Percentiles rank a stretch among this genome's conserved stretches.
phyloP scores from a whole-genome alignment of 2,113 vertebrate species.

The Alectura lathami region DNA sequence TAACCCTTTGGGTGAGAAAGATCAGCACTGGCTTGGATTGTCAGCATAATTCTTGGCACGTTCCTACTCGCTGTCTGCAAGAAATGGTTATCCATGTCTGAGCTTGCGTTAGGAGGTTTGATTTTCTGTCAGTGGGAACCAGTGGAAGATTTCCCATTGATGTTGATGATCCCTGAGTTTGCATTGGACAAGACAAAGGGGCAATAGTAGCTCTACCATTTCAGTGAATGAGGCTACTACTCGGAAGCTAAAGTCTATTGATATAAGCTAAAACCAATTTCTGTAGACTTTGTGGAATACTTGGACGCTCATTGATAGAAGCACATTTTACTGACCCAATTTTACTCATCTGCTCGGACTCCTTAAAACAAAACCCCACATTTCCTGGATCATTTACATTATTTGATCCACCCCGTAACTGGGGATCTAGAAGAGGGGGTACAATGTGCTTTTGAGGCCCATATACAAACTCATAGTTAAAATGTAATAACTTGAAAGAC shows the following conservation, averaged over 20 bases:
- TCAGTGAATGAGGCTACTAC: not conserved
- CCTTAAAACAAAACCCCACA: not conserved
- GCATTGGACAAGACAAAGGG: fast-evolving
- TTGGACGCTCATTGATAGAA: not conserved
- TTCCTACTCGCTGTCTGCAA: not conserved
- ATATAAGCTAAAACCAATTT: not conserved
- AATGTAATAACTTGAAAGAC: not conserved
- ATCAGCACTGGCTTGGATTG: not conserved
- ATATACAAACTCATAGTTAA: not conserved
- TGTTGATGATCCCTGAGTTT: not conserved
- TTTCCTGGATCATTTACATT: not conserved
- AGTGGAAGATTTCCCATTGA: not conserved
- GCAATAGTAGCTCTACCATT: not conserved
- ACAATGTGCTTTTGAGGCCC: not conserved
- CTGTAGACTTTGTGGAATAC: not conserved
- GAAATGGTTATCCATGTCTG: not conserved
- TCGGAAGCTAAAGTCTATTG: not conserved
- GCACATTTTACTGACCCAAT: not conserved
- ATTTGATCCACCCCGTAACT: not conserved
- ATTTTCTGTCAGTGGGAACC: not conserved
- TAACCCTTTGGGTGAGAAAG: not conserved
- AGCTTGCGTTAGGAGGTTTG: not conserved
- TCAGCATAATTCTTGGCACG: not conserved
- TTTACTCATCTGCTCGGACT: not conserved
- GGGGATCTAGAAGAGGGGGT: not conserved